Evolutionary conservation across 2,888 invertebrate species (phyloP), one percentile per base, ranked within the genome.

Genomic region (Drosophila neotestacea): DNA sequence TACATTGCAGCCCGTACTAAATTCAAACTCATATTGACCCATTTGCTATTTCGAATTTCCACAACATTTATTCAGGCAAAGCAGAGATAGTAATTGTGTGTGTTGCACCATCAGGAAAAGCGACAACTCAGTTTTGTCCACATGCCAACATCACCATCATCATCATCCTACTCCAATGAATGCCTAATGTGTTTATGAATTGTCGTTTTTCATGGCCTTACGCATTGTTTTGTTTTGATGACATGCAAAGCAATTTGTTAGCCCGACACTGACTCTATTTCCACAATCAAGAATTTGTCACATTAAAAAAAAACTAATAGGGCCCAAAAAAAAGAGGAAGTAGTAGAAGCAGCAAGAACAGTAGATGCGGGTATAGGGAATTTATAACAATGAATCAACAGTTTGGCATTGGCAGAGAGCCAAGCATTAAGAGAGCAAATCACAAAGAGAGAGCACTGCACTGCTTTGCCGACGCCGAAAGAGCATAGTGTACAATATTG

Each of bases 391-490:
- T 65, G 85, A 85, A 85, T 85, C 85, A 85, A 85, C 85, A 85
- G 85, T 85, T 85, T 85, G 85, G 85, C 77, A 70, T 54, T 69
- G 64, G 7, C 72, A 74, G 61, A 62, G 69, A 65, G 47, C 46
- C 48, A 39, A 16, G 41, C 10, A 27, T 30, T 30, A 51, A 64
- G 56, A 56, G 27, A 54, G 1, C 10, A 27, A 36, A 0, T 7
- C 41, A 64, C 28, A 11, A 63, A 63, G 70, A 9, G 56, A 60
- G 70, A 60, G 56, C 36, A 48, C 16, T 28, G 55, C 70, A 80
- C 85, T 85, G 85, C 85, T 82, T 87, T 58, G 16, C 82, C 85
- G 89, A 78, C 87, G 60, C 62, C 72, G 68, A 59, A 67, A 69
- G 62, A 62, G 63, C 51, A 11, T 7, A 6, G 61, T 6, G 9